phyloP scores from a whole-genome alignment of 2,113 vertebrate genomes.

The Myiozetetes cayanensis region DNA sequence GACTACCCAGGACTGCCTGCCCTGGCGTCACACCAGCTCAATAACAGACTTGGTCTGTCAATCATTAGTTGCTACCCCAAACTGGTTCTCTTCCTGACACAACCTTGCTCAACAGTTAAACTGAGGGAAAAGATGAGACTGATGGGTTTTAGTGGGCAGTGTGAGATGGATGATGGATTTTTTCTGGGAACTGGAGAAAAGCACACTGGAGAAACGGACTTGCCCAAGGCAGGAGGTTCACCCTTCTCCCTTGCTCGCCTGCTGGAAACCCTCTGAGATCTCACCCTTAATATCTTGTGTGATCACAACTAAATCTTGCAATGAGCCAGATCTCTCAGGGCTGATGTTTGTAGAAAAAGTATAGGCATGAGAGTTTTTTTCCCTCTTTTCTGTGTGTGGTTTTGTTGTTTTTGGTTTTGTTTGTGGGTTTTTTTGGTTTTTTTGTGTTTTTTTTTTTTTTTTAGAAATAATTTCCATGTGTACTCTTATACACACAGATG shows the following conservation, averaged over 20 bases:
- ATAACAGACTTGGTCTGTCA: fast-evolving
- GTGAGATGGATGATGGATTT: neutral
- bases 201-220: neutral
- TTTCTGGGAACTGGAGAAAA: neutral
- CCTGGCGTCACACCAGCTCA: fast-evolving
- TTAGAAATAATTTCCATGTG: neutral
- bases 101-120: neutral
- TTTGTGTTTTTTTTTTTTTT: neutral
- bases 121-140: neutral
- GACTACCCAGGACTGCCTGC: neutral
- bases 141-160: neutral
- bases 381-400: neutral
- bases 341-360: neutral
- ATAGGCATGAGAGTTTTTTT: neutral
- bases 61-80: neutral
- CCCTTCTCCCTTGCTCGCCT: neutral
- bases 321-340: neutral
- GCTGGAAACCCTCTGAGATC: neutral
- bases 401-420: no score
- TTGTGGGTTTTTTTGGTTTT: neutral
- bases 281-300: neutral
- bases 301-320: neutral
- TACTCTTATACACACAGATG: neutral
- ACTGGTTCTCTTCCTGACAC: neutral
- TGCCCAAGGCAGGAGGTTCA: neutral